A percentile compares a stretch with the other conserved stretches of the same genome.
Conservation (phyloP, 2,888 invertebrate species). For the Stramonita haemastoma region DNA sequence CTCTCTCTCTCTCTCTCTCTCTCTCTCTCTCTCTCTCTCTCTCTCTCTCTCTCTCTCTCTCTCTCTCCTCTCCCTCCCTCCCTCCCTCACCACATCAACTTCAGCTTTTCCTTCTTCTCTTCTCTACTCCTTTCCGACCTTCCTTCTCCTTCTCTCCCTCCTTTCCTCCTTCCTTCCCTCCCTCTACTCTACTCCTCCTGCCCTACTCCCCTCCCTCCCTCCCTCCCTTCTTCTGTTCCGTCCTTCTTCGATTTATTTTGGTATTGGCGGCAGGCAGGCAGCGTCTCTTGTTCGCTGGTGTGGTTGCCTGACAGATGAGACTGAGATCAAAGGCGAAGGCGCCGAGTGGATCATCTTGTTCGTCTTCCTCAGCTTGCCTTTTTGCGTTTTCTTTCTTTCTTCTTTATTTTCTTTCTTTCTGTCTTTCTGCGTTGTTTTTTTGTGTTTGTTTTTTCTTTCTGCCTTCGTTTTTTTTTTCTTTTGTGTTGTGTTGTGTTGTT, state of each 20-base stretch:
- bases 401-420: neutral
- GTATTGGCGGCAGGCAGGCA: conserved; percentile 11
- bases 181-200: too few species aligned
- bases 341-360: conserved; percentile 1
- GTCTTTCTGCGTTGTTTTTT: too few species aligned
- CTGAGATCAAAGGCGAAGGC: conserved; percentile 8
- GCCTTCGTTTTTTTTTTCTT: too few species aligned
- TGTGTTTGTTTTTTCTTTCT: too few species aligned
- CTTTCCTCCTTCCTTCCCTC: neutral
- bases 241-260: conserved; percentile 6
- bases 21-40: too few species aligned
- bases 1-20: too few species aligned
- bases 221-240: neutral
- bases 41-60: neutral
- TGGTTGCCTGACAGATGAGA: conserved; percentile 7
- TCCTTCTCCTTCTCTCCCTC: neutral
- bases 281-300: conserved; percentile 5
- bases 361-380: neutral
- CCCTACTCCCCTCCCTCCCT: neutral
- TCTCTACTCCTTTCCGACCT: neutral
- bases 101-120: neutral
- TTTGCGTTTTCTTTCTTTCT: neutral
- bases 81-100: neutral
- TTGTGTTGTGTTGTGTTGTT: too few species aligned
- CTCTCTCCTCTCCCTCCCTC: neutral